Base-by-base conservation (phyloP, 2,888 invertebrate species). In the Himalopsyche japonica region DNA sequence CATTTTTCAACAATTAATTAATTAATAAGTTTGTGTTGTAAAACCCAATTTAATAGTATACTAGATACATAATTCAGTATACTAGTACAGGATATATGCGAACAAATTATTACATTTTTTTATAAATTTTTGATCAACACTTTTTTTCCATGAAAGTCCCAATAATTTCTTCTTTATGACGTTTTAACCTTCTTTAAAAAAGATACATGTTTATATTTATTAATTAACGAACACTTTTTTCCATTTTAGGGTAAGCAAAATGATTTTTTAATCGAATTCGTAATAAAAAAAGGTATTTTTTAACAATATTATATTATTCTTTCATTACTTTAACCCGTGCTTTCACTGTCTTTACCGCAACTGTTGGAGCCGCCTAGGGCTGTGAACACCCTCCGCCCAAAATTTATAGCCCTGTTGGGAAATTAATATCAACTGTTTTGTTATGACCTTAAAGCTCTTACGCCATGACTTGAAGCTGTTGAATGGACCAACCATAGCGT, bases 371-470 rank as follows among this genome's bases (percentile, higher is more conserved):
- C 87, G 88, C 87, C 88, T 88, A 88, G 88, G 82, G 79, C 86
- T 87, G 87, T 89, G 88, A 86, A 86, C 87, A 57, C 34, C 64
- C 79, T 80, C 76, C 87, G 88, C 89, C 89, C 90, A 88, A 89
- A 91, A 92, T 92, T 91, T 92, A 92, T 92, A 89, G 88, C 88
- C 88, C 92, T 91, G 87, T 88, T 88, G 92, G 92, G 92, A 92
- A 92, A 92, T 92, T 92, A 92, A 90, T 90, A 91, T 90, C 90
- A 91, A 91, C 91, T 91, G 90, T 88, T 87, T 87, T 87, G 87
- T 87, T 87, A 87, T 87, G 87, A 87, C 87, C 87, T 87, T 87
- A 87, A 86, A 86, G 84, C 87, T 83, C 83, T 81, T 76, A 80
- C 81, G 81, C 81, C 49, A 85, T 84, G 85, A 82, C 57, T 86